Base-by-base conservation (phyloP, 2,888 invertebrate genomes). In the Andrena fulva region DNA sequence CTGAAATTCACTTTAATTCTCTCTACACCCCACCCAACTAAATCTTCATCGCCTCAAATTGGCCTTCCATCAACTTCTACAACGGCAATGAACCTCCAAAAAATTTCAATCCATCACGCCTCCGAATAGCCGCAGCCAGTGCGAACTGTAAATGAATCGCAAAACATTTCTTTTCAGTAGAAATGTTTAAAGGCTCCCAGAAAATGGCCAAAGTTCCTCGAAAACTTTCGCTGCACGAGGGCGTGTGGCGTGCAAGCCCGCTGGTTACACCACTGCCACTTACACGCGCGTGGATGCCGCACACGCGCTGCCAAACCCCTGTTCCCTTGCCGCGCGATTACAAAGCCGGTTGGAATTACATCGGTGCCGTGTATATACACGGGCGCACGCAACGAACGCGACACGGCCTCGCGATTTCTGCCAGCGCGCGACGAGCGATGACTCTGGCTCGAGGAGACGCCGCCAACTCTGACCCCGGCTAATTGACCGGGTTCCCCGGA, bases 261-360 rank as follows among this genome's bases (percentile, higher is more conserved):
- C 16, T 16, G 2, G n/a, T 12, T 76, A 82, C 85, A 75, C 20
- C 31, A 74, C 84, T 85, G 85, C 60, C 64, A 81, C 75, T 50
- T 85, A 83, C 84, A 82, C 69, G 76, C 69, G 75, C 77, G 64
- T 62, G 64, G 48, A 33, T 67, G 77, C 67, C 70, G 81, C 67
- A 77, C 77, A 64, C 71, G 71, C 78, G 75, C 42, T 54, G 29
- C n/a, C 24, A 42, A 42, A 42, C 29, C 48, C 31, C 16, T 12
- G 50, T 33, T 29, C 42, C 64, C 77, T 59, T 62, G 63, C 48
- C 63, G 35, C 62, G 63, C 76, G 86, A 81, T 87, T 82, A 78
- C 82, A 81, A 85, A 86, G 84, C 82, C 81, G 76, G 74, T 77
- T 88, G 87, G 85, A 88, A 88, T 87, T 83, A 88, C 84, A 87